A percentile compares a stretch with the other conserved stretches of the same genome.
Evolutionary conservation across 1,140 invertebrate genomes (phyloP).

Genomic region (Propsilocerus akamusi): DNA sequence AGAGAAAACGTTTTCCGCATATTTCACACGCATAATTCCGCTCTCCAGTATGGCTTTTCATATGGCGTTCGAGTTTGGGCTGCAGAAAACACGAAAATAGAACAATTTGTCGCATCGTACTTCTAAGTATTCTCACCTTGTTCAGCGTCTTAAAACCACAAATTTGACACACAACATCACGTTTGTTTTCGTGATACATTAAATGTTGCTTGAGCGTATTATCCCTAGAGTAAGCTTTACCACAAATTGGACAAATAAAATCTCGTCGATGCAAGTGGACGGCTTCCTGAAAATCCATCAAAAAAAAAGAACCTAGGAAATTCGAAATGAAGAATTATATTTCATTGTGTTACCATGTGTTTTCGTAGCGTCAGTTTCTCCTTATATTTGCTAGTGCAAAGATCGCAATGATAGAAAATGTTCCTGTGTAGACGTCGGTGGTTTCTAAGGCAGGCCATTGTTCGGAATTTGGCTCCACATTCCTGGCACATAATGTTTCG

Average conservation of each 20-base stretch:
- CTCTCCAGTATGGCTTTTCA: neutral
- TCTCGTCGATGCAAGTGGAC: neutral
- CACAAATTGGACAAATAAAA: neutral
- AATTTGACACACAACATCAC: neutral
- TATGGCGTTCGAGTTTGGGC: neutral
- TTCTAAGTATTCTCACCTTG: no score
- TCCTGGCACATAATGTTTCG: neutral
- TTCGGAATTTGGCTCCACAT: neutral
- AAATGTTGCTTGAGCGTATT: neutral
- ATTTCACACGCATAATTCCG: neutral
- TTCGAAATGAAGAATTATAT: no score
- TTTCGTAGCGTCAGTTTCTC: neutral
- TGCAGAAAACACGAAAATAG: no score
- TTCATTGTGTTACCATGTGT: no score
- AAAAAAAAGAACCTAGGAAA: no score
- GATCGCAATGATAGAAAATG: neutral
- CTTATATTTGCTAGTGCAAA: neutral
- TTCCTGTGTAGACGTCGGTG: neutral
- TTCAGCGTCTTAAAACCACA: neutral
- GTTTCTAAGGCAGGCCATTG: neutral
- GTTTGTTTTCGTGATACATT: neutral
- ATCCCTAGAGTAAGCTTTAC: neutral
- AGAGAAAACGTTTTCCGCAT: neutral
- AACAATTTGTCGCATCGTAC: no score
- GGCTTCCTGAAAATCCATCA: no score